Evolutionary conservation across 1,140 invertebrate species (phyloP).

Genomic region (Nebria ingens): DNA sequence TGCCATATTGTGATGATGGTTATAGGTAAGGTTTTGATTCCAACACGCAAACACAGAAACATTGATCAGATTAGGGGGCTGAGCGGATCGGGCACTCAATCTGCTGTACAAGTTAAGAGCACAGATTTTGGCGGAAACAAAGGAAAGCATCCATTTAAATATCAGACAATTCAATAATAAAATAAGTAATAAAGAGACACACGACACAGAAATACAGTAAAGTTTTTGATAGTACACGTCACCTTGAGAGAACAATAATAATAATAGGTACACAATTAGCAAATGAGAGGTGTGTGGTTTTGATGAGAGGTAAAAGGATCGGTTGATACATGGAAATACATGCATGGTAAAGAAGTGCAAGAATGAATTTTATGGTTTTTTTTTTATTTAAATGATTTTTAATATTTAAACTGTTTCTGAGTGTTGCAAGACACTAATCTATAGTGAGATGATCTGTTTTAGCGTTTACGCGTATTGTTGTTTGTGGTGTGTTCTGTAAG

Average conservation of each 20-base stretch:
- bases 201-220: slow-evolving; percentile 18
- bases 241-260: slow-evolving; percentile 16
- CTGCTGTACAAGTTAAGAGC: slow-evolving; percentile 9
- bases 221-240: slow-evolving; percentile 32
- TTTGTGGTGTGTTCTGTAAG: no score
- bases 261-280: not conserved
- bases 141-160: slow-evolving; percentile 12
- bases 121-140: slow-evolving; percentile 14
- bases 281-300: not conserved
- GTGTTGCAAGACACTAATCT: no score
- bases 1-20: no score
- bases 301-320: not conserved
- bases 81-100: slow-evolving; percentile 15
- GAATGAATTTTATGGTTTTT: not conserved
- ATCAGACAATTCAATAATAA: no score
- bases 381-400: not conserved
- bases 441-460: no score
- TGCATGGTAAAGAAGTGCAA: not conserved
- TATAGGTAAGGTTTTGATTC: no score
- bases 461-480: no score
- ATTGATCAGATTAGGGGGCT: no score
- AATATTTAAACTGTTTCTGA: no score
- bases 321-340: not conserved
- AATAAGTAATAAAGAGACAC: not conserved
- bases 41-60: no score